Base-by-base conservation (phyloP, 2,888 invertebrate species). In the Standfussiana lucernea region DNA sequence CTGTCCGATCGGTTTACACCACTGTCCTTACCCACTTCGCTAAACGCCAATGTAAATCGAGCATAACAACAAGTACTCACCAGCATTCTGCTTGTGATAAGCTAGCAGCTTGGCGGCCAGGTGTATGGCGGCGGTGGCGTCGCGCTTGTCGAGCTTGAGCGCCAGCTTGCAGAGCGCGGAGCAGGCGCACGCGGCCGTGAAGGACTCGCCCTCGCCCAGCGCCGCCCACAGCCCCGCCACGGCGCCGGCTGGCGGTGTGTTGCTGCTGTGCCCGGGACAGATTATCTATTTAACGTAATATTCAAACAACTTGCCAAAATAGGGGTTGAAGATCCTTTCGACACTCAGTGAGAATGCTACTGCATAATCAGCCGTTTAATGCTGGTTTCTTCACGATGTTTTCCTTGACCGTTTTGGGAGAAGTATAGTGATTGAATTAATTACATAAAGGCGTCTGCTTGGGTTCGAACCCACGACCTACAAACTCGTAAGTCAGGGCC, bases 201-300 rank as follows among this genome's bases (percentile, higher is more conserved):
- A 99, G 95, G 99, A 99, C 92, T 99, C 99, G 3, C 99, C 99
- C 86, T 98, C 98, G 97, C 99, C 98, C 91, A 99, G 97, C 92
- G 99, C 99, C 87, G 98, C 98, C 56, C 99, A 97, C 77, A 99
- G 95, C 13, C 67, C 88, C 0, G 98, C 98, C 0, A 85, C 90
- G 0, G 82, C 0, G 21, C 47, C 35, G 6, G n/a, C 6, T 47
- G 82, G 1, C 67, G 80, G 28, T 61, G 61, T 62, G 75, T 11
- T 65, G 32, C 69, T 68, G n/a, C 59, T 68, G n/a, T 1, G 0
- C 0, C 10, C 13, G 32, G 4, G 7, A 21, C 1, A 1, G 2
- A 21, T 1, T 2, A 2, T 3, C 2, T 2, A 2, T 21, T n/a
- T 37, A n/a, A 35, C 24, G 53, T 5, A n/a, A 53, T n/a, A n/a